Percentiles rank a stretch among this genome's conserved stretches.
phyloP scores from a whole-genome alignment of 92 coral and sea anemone species.

The Epizoanthus stellaris region DNA sequence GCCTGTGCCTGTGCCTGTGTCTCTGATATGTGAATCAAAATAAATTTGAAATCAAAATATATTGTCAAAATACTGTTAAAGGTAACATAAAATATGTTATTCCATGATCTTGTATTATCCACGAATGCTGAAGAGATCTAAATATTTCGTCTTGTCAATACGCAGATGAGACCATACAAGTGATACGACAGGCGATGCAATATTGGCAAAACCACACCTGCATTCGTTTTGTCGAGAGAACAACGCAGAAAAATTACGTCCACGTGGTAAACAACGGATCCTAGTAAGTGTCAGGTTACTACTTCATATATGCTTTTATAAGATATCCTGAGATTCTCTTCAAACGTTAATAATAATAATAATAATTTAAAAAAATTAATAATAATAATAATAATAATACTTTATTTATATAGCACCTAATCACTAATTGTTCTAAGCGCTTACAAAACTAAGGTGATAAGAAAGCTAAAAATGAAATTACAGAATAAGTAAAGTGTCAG shows the following conservation, averaged over 20 bases:
- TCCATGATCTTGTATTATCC: not conserved
- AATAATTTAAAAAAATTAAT: too few relatives aligned
- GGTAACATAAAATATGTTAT: not conserved
- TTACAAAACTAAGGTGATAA: too few relatives aligned
- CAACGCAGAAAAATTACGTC: constrained; percentile 48
- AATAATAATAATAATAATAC: too few relatives aligned
- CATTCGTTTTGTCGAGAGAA: constrained; percentile 55
- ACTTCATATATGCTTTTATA: not conserved
- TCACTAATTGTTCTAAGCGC: too few relatives aligned
- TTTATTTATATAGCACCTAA: too few relatives aligned
- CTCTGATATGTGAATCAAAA: too few relatives aligned
- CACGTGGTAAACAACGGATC: constrained; percentile 31
- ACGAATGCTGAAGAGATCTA: not conserved
- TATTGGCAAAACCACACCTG: constrained; percentile 64
- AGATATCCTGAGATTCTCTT: not conserved
- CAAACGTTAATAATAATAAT: not conserved
- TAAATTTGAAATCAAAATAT: too few relatives aligned
- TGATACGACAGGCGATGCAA: constrained; percentile 58
- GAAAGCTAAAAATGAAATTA: too few relatives aligned
- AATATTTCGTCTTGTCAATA: not conserved
- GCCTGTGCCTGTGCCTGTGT: too few relatives aligned
- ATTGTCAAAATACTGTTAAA: too few relatives aligned
- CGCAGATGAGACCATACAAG: constrained; percentile 32
- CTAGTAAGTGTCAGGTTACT: constrained; percentile 11
- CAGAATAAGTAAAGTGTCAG: too few relatives aligned